phyloP scores from a whole-genome alignment of 2,113 vertebrate genomes.

The Aramus guarauna region DNA sequence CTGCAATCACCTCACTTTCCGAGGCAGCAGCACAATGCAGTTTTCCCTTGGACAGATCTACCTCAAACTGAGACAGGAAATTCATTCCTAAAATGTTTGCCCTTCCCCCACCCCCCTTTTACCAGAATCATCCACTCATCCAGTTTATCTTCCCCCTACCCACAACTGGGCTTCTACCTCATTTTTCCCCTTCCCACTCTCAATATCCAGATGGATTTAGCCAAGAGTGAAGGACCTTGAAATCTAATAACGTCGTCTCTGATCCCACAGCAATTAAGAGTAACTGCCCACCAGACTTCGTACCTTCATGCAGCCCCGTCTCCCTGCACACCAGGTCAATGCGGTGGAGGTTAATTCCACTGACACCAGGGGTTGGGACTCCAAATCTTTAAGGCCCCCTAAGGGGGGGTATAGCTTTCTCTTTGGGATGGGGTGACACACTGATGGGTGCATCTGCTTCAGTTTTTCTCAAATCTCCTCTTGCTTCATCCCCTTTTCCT shows the following conservation, averaged over 20 bases:
- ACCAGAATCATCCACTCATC: background rate
- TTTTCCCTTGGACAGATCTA: background rate
- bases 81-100: background rate
- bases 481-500: constrained; percentile 7
- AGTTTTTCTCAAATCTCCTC: constrained; percentile 30
- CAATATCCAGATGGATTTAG: background rate
- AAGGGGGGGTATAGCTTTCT: background rate
- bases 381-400: background rate
- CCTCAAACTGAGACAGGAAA: background rate
- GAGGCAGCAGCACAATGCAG: background rate
- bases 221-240: background rate
- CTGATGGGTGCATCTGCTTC: background rate
- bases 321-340: background rate
- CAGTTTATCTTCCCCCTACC: background rate
- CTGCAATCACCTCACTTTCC: background rate
- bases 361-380: background rate
- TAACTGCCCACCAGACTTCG: background rate
- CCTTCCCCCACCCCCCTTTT: background rate
- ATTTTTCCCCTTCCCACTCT: background rate
- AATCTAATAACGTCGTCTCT: background rate
- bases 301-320: background rate
- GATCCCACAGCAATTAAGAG: background rate
- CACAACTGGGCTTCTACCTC: background rate
- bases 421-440: background rate
- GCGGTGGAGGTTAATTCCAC: background rate